Base-by-base conservation (phyloP, 2,888 invertebrate species). In the Trichopoda pennipes region DNA sequence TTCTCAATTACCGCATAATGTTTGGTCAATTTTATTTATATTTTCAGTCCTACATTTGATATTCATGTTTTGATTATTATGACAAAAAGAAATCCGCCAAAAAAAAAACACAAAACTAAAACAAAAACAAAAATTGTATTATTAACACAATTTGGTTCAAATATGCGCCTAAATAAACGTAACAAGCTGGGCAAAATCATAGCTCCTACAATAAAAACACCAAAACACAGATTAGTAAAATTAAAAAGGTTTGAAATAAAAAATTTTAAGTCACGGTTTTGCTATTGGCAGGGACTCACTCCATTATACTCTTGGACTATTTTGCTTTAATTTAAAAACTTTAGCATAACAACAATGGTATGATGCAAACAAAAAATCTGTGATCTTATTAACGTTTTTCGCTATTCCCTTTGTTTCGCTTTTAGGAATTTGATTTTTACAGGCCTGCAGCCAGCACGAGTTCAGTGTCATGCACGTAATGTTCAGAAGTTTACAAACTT, bases 401-500 rank as follows among this genome's bases (percentile, higher is more conserved):
- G 1, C 35, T 42, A n/a, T 63, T 23, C 10, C 53, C 38, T 28
- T 7, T 28, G 12, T 55, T 66, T 55, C 7, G 23, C n/a, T 77
- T 64, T 49, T 23, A 60, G 73, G 61, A 68, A 61, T 74, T 80
- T 58, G 12, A 19, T n/a, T 63, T 68, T 61, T 42, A 68, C 38
- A 76, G 72, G 80, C 85, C 82, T 64, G 81, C 76, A 60, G 85
- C 83, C 63, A 85, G 85, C 85, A 85, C 85, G 85, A 85, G 85
- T 85, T 85, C 84, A 84, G 83, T 85, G 85, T 82, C 84, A 85
- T 80, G 72, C 78, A 68, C 21, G 64, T 74, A 70, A 66, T 70
- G 79, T 68, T 78, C 84, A 82, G 80, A 78, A 75, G 82, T 82
- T 79, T 82, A 75, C 79, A 79, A 56, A 79, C 75, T 82, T 82